Conservation (phyloP, 1,140 invertebrate species). For the Panulirus ornatus region DNA sequence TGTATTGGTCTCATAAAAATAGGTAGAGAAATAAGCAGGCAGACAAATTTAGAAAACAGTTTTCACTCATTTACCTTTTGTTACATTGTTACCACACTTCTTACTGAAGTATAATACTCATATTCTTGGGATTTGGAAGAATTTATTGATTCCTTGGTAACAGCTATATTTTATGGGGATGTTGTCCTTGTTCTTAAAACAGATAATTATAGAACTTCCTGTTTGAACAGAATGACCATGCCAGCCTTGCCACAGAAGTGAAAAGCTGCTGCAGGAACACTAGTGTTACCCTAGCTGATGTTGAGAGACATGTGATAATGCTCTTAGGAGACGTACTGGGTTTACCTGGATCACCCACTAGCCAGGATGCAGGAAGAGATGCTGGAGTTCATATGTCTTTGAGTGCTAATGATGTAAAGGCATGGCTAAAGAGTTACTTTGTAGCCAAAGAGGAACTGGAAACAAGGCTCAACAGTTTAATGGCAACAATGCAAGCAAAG, state of each 20-base stretch:
- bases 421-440: constrained; percentile 79
- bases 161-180: no score
- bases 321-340: constrained; percentile 77
- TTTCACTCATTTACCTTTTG: no score
- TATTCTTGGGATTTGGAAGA: no score
- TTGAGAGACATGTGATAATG: constrained; percentile 76
- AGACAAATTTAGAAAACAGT: no score
- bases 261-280: constrained; percentile 77
- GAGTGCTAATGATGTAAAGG: constrained; percentile 78
- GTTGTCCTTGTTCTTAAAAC: neutral
- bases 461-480: constrained; percentile 77
- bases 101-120: no score
- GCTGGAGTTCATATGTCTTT: constrained; percentile 46
- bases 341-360: neutral
- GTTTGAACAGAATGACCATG: constrained; percentile 50
- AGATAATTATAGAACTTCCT: neutral
- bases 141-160: no score
- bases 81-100: no score
- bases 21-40: no score
- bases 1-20: no score
- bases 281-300: constrained; percentile 53
- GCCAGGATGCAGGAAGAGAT: neutral
- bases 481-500: constrained; percentile 76
- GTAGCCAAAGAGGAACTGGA: constrained; percentile 80
- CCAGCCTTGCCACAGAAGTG: constrained; percentile 51